Evolutionary conservation across 2,113 vertebrate species (phyloP), one percentile per base, ranked within the genome.

Genomic region (Oreochromis aureus): DNA sequence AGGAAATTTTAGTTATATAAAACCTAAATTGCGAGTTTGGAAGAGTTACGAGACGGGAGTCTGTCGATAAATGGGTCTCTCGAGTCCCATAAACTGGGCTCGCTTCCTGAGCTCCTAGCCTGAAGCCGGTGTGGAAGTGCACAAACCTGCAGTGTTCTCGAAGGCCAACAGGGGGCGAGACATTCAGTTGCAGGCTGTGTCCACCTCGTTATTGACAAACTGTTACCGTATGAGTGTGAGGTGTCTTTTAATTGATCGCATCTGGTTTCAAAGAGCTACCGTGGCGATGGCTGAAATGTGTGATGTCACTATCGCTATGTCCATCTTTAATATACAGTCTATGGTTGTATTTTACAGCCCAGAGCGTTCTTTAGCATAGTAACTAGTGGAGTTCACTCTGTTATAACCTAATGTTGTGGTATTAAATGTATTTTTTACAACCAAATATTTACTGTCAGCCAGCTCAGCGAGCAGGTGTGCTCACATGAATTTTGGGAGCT

Each of bases 211-310:
- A 13, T 66, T 66, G 61, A 69, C 34, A 13, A 69, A 41, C 11
- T 0, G 11, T 22, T 69, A 3, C 19, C 0, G 0, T 41, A 5
- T 1, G 1, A 69, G 34, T 13, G 34, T 1, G 3, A 39, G 34
- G 34, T 0, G 63, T 15, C 36, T 34, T 22, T 4, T 66, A 66
- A 2, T 39, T n/a, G 34, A 7, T 66, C 11, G 0, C 0, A 0
- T 69, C 63, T 9, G 63, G 1, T 69, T 69, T 41, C 34, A 2
- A 69, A 69, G 22, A 22, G 63, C 63, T 41, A 2, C 19, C 6
- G 3, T 8, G 63, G 63, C 3, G 34, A 69, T 41, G 63, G 63
- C 19, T 1, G 3, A 13, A 13, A 69, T 69, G 34, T 69, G 1
- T 41, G 34, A 69, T 0, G 34, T 41, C 63, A 41, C 63, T 15